phyloP scores from a whole-genome alignment of 2,888 invertebrate species.

The Platerodrilus igneus region DNA sequence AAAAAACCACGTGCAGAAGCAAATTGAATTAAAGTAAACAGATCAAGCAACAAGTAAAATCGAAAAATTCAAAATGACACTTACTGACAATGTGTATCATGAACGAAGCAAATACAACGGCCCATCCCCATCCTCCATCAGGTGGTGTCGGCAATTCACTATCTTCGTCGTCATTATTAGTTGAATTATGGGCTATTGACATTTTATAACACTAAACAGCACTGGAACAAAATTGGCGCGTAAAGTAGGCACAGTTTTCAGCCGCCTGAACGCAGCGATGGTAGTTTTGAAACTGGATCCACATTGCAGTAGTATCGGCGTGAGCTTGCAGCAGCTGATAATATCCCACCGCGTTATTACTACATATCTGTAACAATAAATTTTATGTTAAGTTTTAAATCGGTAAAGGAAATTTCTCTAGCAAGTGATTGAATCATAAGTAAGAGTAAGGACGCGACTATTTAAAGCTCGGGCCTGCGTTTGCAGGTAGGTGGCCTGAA shows the following conservation, averaged over 20 bases:
- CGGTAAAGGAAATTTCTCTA: too few species aligned
- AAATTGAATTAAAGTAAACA: too few species aligned
- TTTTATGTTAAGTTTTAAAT: too few species aligned
- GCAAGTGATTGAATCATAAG: too few species aligned
- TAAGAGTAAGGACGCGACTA: too few species aligned
- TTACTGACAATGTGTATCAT: constrained; percentile 93
- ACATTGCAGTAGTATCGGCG: constrained; percentile 22
- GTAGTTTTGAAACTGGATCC: constrained; percentile 25
- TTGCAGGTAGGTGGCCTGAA: too few species aligned
- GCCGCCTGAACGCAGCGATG: constrained; percentile 24
- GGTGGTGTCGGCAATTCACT: constrained; percentile 58
- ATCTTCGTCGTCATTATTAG: constrained; percentile 36
- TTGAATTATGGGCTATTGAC: constrained; percentile 11
- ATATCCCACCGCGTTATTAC: constrained; percentile 20
- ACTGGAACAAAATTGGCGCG: constrained; percentile 12
- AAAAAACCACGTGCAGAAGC: too few species aligned
- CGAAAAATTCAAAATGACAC: constrained; percentile 46
- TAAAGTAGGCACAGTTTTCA: constrained; percentile 15
- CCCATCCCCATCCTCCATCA: constrained; percentile 95
- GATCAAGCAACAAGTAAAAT: too few species aligned
- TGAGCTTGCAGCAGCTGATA: constrained; percentile 20
- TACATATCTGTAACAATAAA: constrained; percentile 16
- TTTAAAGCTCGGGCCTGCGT: too few species aligned
- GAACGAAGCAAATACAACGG: constrained; percentile 91
- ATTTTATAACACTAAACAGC: constrained; percentile 18